Conservation (phyloP, 2,888 invertebrate genomes). For the Drosophila nr. medialis region DNA sequence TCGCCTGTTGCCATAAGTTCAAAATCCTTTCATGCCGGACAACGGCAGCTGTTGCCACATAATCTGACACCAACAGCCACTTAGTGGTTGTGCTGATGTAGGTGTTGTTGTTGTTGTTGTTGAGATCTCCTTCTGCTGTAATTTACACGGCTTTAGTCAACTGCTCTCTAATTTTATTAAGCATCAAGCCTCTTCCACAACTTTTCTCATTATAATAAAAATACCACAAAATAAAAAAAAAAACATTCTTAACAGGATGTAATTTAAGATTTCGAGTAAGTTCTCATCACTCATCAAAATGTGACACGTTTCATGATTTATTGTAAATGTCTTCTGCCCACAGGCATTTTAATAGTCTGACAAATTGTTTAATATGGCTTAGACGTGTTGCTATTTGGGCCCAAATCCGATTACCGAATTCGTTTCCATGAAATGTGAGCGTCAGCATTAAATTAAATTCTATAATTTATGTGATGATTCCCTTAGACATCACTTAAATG, state of each 20-base stretch:
- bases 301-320: constrained; percentile 27
- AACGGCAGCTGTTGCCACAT: constrained; percentile 65
- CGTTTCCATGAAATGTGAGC: constrained; percentile 2
- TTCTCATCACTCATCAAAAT: constrained; percentile 15
- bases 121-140: not conserved
- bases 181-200: constrained; percentile 31
- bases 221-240: not conserved
- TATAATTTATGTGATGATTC: constrained; percentile 10
- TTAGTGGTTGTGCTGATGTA: not conserved
- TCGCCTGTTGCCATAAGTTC: constrained; percentile 39
- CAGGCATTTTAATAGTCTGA: constrained; percentile 33
- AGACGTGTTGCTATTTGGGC: constrained; percentile 19
- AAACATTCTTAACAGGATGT: not conserved
- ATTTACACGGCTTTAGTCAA: constrained; percentile 30
- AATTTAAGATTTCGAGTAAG: constrained; percentile 7
- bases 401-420: constrained; percentile 25
- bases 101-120: not conserved
- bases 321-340: constrained; percentile 22
- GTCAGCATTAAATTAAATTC: constrained; percentile 29
- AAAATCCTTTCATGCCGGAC: constrained; percentile 60
- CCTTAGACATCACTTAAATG: not conserved
- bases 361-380: constrained; percentile 22
- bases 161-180: constrained; percentile 52
- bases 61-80: constrained; percentile 39
- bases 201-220: constrained; percentile 24